Evolutionary conservation across 2,888 invertebrate genomes (phyloP), one percentile per base, ranked within the genome.

Genomic region (Heteromyza rotundicornis): DNA sequence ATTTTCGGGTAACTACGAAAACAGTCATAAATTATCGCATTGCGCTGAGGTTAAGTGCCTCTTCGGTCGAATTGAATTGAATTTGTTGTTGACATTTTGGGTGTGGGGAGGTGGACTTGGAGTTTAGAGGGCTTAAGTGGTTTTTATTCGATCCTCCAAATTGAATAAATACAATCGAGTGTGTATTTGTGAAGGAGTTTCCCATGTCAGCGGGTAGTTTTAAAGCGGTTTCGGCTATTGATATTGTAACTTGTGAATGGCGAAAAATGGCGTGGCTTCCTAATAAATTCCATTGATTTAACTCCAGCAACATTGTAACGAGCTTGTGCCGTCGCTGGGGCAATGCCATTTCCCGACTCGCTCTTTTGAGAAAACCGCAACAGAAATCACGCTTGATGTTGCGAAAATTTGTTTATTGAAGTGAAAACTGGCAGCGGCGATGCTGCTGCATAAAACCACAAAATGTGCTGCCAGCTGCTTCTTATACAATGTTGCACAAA

Each of bases 41-140:
- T 57, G 57, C 57, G 57, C 47, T 57, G 49, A 57, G 57, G 57
- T 49, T 57, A 57, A 57, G 57, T 44, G 49, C n/a, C n/a, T n/a
- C n/a, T n/a, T 19, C 23, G 49, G 32, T 2, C 49, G 49, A 49
- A 57, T 57, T 49, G 57, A 57, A 57, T 57, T 27, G 27, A 27
- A 27, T 27, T 27, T 27, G 27, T 27, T 27, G 27, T 27, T 27
- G 27, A 10, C 27, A 10, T 27, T 27, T 27, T 5, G 27, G 27
- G 10, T 27, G 5, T 27, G 27, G 27, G 7, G 10, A 27, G 27
- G 27, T 27, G 27, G 27, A 7, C 27, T 5, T n/a, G n/a, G n/a
- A 27, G 27, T 27, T 5, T 27, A 27, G 10, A 27, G 27, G 27
- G 27, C 27, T 27, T 7, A 27, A 27, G 27, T 27, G 27, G 27